Percentiles rank a stretch among this genome's conserved stretches.
These are phyloP conservation scores for Hermaeophaga mercurialis DNA, from an alignment of 2,888 invertebrate species.

Conservation along the genomic window DNA sequence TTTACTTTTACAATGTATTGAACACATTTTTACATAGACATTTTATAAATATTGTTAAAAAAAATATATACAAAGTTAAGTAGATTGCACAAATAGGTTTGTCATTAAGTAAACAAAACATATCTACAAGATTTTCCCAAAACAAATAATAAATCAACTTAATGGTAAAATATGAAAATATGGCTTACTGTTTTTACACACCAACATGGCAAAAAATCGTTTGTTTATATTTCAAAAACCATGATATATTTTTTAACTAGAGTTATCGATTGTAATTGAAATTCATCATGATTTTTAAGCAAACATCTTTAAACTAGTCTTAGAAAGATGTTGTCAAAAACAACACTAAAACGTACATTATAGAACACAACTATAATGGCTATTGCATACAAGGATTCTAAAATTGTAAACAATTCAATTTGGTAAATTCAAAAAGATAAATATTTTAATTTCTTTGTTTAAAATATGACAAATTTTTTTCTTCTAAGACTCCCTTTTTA, in stretches of 20 bases:
- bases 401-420: too few species aligned
- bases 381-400: too few species aligned
- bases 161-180: conserved; percentile 3
- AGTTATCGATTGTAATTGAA: neutral
- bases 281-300: conserved; percentile 10
- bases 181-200: conserved; percentile 12
- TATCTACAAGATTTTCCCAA: conserved; percentile 30
- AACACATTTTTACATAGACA: conserved; percentile 44
- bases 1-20: conserved; percentile 41
- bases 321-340: neutral
- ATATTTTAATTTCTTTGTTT: too few species aligned
- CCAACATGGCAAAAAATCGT: conserved; percentile 24
- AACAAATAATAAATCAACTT: neutral
- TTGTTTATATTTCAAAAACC: conserved; percentile 10
- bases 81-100: conserved; percentile 34
- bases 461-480: too few species aligned
- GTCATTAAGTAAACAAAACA: conserved; percentile 24
- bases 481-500: conserved; percentile 21
- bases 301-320: neutral
- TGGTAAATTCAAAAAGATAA: too few species aligned
- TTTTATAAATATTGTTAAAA: conserved; percentile 41
- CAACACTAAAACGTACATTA: too few species aligned
- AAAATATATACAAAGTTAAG: conserved; percentile 41
- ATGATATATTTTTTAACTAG: neutral
- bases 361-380: too few species aligned